Conservation (phyloP, 2,888 invertebrate species). For the Melikaiella ostensackeni region DNA sequence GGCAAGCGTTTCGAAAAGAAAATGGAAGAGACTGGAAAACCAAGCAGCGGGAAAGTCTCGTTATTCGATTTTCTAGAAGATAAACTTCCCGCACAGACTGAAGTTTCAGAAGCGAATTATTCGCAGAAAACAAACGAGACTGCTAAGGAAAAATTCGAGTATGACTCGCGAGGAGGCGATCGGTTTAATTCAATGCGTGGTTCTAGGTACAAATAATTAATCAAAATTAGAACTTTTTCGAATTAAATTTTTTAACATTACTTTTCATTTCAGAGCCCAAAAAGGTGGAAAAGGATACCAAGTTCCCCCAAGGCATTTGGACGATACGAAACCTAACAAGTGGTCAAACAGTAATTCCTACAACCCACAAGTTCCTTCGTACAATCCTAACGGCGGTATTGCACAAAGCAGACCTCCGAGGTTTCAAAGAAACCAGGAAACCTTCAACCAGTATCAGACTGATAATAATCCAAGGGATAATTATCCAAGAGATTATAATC, state of each 20-base stretch:
- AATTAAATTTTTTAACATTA: background rate
- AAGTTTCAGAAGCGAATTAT: constrained; percentile 77
- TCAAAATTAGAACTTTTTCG: background rate
- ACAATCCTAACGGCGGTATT: constrained; percentile 59
- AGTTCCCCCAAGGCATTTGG: constrained; percentile 65
- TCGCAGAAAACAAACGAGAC: constrained; percentile 53
- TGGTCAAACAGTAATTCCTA: constrained; percentile 56
- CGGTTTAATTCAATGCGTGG: constrained; percentile 59
- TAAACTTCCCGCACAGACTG: constrained; percentile 82
- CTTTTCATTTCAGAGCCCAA: constrained; percentile 58
- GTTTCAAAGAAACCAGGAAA: constrained; percentile 80
- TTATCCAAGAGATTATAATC: constrained; percentile 46
- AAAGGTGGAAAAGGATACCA: constrained; percentile 68
- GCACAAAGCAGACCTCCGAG: constrained; percentile 80
- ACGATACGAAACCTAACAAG: constrained; percentile 66
- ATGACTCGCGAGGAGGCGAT: constrained; percentile 64
- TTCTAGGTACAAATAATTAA: constrained; percentile 64
- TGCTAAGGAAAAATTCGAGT: constrained; percentile 60
- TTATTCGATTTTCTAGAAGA: constrained; percentile 90
- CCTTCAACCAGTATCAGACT: constrained; percentile 60
- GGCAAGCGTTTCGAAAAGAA: constrained; percentile 72
- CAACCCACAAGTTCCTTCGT: constrained; percentile 56
- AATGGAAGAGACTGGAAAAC: constrained; percentile 83
- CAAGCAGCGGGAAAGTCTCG: constrained; percentile 86
- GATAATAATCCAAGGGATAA: constrained; percentile 59